Conservation (phyloP, 64 coral and sea anemone genomes). For the Hydrozoanthus tunicans region DNA sequence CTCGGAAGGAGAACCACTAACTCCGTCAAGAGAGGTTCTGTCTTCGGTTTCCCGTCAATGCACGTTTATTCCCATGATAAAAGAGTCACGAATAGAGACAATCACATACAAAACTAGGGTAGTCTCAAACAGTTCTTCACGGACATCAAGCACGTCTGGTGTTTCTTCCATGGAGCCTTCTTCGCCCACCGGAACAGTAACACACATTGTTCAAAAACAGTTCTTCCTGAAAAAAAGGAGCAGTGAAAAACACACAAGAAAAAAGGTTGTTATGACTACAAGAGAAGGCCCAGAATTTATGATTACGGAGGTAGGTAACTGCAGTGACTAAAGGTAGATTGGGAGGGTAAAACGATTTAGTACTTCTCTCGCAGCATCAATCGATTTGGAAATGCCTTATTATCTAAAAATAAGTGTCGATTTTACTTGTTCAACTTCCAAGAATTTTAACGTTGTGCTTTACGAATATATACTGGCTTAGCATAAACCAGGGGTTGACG, state of each 20-base stretch:
- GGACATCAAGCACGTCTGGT: background rate
- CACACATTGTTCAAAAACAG: conserved; percentile 16
- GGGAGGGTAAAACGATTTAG: too few species aligned
- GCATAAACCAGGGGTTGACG: too few species aligned
- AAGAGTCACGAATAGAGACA: background rate
- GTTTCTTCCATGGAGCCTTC: background rate
- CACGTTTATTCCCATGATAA: background rate
- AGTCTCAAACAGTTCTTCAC: background rate
- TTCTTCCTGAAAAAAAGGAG: conserved; percentile 30
- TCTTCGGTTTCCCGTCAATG: background rate
- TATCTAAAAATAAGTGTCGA: too few species aligned
- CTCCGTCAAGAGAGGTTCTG: background rate
- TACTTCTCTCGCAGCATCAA: too few species aligned
- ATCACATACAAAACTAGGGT: conserved; percentile 13
- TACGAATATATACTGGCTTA: too few species aligned
- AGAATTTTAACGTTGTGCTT: too few species aligned
- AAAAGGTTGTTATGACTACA: background rate
- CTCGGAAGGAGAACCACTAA: background rate
- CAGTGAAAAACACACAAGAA: background rate
- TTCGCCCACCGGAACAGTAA: background rate
- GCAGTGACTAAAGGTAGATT: background rate
- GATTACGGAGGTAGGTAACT: conserved; percentile 18
- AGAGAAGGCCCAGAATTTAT: conserved; percentile 22
- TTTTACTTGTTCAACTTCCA: background rate
- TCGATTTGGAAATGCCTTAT: too few species aligned